Evolutionary conservation across 35 echinoderm and acorn worm genomes (phyloP), one percentile per base, ranked within the genome.

Genomic region (Anneissia japonica): DNA sequence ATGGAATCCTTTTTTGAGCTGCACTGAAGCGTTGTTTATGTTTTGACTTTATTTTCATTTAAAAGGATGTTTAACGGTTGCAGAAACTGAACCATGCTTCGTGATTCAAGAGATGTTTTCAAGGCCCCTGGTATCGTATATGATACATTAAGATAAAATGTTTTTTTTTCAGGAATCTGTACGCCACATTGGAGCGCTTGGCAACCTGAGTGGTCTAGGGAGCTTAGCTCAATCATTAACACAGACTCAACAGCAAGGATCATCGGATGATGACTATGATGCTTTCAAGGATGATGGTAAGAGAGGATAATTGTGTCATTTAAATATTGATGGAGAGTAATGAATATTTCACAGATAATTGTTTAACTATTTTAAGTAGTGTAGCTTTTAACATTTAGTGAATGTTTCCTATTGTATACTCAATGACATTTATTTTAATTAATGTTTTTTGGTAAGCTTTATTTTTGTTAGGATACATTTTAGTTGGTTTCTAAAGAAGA

Each of bases 81-180:
- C 1, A 16, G 26, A 9, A 64, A 26, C 51, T 64, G 51, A 9
- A 45, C 16, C 51, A 64, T 64, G 51, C 10, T 19, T 23, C 51
- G 51, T 2, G 51, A 64, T 9, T 9, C 51, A 64, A 9, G 19
- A 64, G 51, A 64, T 64, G 51, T n/a, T n/a, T n/a, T n/a, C n/a
- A n/a, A n/a, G n/a, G n/a, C n/a, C n/a, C n/a, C n/a, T n/a, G n/a
- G n/a, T n/a, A n/a, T n/a, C n/a, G n/a, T n/a, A n/a, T n/a, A n/a
- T n/a, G n/a, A n/a, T n/a, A n/a, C n/a, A n/a, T n/a, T n/a, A n/a
- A n/a, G n/a, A n/a, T n/a, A n/a, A n/a, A n/a, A n/a, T n/a, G n/a
- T n/a, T 82, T 85, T 82, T 85, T 19, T 74, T 45, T 45, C 88
- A 97, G 94, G 94, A 97, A 87, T 86, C 90, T 3, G 93, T 93